These are phyloP conservation scores for Sialia sialis DNA, from an alignment of 2,113 vertebrate genomes.

Conservation along the genomic window DNA sequence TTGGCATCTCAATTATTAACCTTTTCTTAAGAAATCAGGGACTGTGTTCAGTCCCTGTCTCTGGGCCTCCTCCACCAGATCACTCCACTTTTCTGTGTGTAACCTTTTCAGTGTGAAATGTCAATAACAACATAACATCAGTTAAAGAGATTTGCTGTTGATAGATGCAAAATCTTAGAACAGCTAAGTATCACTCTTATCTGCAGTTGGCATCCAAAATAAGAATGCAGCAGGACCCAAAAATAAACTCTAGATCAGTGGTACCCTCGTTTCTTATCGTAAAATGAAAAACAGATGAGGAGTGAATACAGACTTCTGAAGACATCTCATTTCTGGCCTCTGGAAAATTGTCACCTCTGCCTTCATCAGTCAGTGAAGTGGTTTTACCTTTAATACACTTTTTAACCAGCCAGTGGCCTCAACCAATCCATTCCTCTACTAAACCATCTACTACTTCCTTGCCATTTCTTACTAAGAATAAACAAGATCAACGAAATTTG, in stretches of 20 bases:
- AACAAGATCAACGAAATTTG: background rate
- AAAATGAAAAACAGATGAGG: background rate
- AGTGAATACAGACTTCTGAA: background rate
- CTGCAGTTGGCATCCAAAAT: background rate
- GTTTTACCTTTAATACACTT: background rate
- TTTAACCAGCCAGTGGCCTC: background rate
- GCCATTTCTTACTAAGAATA: background rate
- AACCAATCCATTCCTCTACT: background rate
- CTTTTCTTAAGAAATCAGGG: background rate
- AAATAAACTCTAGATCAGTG: background rate
- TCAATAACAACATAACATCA: background rate
- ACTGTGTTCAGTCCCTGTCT: background rate
- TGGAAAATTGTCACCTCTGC: background rate
- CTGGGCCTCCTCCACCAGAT: background rate
- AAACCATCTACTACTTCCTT: background rate
- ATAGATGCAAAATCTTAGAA: background rate
- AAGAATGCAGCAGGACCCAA: background rate
- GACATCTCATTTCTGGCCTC: background rate
- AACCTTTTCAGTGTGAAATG: background rate
- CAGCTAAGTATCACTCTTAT: background rate
- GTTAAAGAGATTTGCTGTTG: background rate
- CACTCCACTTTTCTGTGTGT: background rate
- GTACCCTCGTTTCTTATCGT: fast-evolving
- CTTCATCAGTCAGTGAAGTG: background rate
- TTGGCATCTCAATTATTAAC: background rate